Conservation (phyloP, 2,113 vertebrate genomes). For the Ahaetulla prasina region DNA sequence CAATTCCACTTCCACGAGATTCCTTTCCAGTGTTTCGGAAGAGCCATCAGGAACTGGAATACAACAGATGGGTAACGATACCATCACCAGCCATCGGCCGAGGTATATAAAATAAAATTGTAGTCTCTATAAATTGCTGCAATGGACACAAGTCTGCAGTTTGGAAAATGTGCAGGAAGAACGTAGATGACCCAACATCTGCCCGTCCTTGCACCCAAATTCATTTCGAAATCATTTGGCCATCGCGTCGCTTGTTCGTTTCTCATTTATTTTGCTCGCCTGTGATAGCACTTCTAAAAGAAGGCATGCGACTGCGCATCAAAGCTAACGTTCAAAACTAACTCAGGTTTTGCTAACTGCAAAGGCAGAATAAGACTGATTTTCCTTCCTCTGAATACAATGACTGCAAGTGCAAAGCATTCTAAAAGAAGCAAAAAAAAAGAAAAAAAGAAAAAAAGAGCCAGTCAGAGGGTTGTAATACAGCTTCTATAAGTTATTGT, state of each 20-base stretch:
- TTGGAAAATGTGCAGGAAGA: background rate
- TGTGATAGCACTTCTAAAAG: background rate
- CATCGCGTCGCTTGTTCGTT: background rate
- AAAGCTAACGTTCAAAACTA: constrained; percentile 19
- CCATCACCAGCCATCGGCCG: background rate
- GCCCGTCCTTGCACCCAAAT: background rate
- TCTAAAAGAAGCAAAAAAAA: constrained; percentile 15
- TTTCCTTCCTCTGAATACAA: constrained; percentile 4
- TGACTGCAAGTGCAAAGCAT: background rate
- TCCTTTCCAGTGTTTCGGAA: background rate
- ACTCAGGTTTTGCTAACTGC: too few relatives aligned
- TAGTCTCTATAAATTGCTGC: background rate
- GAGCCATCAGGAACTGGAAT: background rate
- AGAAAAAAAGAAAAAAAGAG: background rate
- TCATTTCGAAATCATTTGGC: constrained; percentile 9
- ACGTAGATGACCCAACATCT: background rate
- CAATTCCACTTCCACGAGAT: background rate
- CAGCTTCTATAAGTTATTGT: background rate
- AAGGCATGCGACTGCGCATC: constrained; percentile 10
- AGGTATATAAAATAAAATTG: background rate
- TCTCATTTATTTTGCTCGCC: constrained; percentile 13
- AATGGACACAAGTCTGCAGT: background rate
- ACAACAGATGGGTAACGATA: background rate
- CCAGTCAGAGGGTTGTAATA: background rate
- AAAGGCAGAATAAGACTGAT: background rate